Evolutionary conservation across 2,113 vertebrate species (phyloP).

Genomic region (Muntiacus reevesi): DNA sequence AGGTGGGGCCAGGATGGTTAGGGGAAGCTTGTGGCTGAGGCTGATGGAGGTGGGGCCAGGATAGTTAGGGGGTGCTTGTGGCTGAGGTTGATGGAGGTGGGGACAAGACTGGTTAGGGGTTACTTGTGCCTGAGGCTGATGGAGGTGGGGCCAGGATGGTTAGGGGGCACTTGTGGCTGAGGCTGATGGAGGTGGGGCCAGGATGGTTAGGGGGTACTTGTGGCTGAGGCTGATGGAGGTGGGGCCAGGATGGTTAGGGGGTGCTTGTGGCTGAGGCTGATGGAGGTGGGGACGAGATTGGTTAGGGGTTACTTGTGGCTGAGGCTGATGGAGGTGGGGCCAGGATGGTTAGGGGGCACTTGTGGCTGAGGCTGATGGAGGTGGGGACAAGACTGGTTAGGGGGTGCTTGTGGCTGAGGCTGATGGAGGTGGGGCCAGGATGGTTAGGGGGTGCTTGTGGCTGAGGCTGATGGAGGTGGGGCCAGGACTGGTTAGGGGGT

Average conservation of each 20-base stretch:
- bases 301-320: too few species aligned
- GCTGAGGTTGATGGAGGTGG: neutral
- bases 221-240: neutral
- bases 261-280: rapidly evolving
- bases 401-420: rapidly evolving
- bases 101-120: too few species aligned
- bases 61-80: rapidly evolving
- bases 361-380: neutral
- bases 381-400: neutral
- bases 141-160: too few species aligned
- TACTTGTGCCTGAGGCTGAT: rapidly evolving
- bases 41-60: neutral
- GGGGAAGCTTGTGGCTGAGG: rapidly evolving
- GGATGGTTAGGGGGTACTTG: rapidly evolving
- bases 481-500: neutral
- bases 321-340: neutral
- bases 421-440: neutral
- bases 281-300: neutral
- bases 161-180: too few species aligned
- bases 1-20: neutral
- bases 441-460: rapidly evolving
- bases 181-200: neutral
- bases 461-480: neutral
- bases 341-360: rapidly evolving
- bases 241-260: neutral